Evolutionary conservation across 1,140 invertebrate genomes (phyloP), one percentile per base, ranked within the genome.

Genomic region (Nasonia giraulti): DNA sequence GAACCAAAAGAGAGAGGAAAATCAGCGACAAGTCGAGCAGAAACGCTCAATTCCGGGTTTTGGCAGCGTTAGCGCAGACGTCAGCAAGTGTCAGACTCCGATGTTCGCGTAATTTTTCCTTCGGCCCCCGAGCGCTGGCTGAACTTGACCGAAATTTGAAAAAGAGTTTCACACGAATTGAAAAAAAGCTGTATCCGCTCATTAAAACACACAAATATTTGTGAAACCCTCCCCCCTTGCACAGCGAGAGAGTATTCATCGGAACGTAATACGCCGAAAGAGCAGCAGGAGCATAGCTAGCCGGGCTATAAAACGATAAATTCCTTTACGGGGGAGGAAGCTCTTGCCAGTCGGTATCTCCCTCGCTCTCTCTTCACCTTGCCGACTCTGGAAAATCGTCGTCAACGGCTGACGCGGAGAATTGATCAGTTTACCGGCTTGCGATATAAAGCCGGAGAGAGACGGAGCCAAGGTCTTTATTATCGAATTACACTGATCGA

Each of bases 401-500:
- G 69, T 84, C 76, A 80, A 50, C 31, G 14, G 17, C 33, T 84
- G 76, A 80, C 47, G n/a, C 27, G 14, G 6, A 47, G 20, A 84
- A 80, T 80, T 66, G 83, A 80, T 84, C 77, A 71, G 62, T 83
- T 83, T 78, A 71, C 40, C 62, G 55, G 50, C 50, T 10, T 47
- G 47, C 31, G 76, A 20, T 68, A 69, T 83, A 83, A 68, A 69
- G 37, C 69, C 17, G 44, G 20, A 8, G 62, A 20, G 27, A 73
- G 23, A 44, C 69, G 73, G 31, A 50, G 55, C 68, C 55, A 20
- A 50, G 33, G 23, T 62, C 47, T 62, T 74, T 80, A 80, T 81
- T 76, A 85, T 80, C 40, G 37, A 85, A 85, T 84, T 76, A 80
- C 83, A 69, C 55, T 79, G 50, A 77, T 81, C 69, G 33, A 84